Percentiles rank a stretch among this genome's conserved stretches.
Evolutionary conservation across 2,888 invertebrate species (phyloP).

Genomic region (Brachynemurus nebulosus): DNA sequence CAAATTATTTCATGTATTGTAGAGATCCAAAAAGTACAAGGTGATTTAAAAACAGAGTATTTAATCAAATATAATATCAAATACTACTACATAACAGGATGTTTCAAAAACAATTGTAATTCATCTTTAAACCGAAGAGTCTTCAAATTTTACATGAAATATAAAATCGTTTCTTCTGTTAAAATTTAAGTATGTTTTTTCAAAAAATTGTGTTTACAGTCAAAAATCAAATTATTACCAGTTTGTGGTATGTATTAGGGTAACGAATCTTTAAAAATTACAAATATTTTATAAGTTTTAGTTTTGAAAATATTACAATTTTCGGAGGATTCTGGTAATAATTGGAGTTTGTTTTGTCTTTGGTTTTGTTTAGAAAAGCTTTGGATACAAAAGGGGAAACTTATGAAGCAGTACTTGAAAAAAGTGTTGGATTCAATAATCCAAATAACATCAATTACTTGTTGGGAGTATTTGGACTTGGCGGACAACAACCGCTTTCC

Average conservation of each 20-base stretch:
- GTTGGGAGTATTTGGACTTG: slow-evolving; percentile 56
- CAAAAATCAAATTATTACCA: no score
- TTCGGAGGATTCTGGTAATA: slow-evolving; percentile 4
- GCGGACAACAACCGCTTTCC: slow-evolving; percentile 48
- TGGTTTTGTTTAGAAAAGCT: slow-evolving; percentile 47
- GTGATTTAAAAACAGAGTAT: neutral
- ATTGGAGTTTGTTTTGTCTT: slow-evolving; percentile 20
- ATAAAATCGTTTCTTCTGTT: no score
- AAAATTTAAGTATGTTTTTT: no score
- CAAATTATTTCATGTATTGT: slow-evolving; percentile 8
- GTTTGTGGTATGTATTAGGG: no score
- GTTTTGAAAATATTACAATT: no score
- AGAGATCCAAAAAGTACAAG: slow-evolving; percentile 3
- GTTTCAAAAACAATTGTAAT: neutral
- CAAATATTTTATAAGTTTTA: no score
- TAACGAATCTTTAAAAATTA: no score
- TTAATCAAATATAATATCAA: neutral
- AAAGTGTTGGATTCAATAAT: slow-evolving; percentile 77
- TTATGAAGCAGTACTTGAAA: slow-evolving; percentile 69
- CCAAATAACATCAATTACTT: slow-evolving; percentile 77
- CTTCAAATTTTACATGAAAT: no score
- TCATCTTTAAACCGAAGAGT: no score
- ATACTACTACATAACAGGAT: slow-evolving; percentile 1
- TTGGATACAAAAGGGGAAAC: slow-evolving; percentile 65
- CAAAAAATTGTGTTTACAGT: no score